phyloP scores from a whole-genome alignment of 2,797 vertebrate species.

The Coluber constrictor region DNA sequence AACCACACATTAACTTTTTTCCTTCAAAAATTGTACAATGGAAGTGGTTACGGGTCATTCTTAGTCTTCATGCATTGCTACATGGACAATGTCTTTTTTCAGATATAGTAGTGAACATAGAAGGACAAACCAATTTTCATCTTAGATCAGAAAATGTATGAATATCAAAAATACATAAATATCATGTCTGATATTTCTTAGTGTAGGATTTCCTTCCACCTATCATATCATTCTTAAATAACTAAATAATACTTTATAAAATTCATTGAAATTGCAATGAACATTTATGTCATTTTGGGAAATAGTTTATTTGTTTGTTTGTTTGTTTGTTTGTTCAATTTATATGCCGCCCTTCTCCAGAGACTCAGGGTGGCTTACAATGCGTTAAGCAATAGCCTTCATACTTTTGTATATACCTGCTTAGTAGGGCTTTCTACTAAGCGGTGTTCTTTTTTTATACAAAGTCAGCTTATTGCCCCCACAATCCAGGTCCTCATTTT shows the following conservation, averaged over 20 bases:
- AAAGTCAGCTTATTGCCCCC: too few relatives aligned
- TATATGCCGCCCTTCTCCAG: too few relatives aligned
- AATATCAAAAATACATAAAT: not conserved
- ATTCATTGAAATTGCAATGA: not conserved
- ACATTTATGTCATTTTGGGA: not conserved
- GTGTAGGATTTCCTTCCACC: not conserved
- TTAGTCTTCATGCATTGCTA: not conserved
- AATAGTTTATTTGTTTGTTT: not conserved
- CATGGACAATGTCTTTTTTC: not conserved
- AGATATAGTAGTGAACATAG: not conserved
- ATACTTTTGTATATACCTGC: too few relatives aligned
- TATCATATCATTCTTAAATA: not conserved
- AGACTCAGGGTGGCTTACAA: too few relatives aligned
- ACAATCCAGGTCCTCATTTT: too few relatives aligned
- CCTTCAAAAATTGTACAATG: conserved; percentile 4
- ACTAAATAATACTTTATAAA: not conserved
- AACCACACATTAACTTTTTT: not conserved
- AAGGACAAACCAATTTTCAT: not conserved
- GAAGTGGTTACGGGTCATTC: not conserved
- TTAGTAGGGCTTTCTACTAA: too few relatives aligned
- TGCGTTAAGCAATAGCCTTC: too few relatives aligned
- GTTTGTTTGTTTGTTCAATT: too few relatives aligned
- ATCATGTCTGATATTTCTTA: not conserved
- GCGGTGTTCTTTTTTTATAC: too few relatives aligned
- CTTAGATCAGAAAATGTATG: not conserved